Evolutionary conservation across 2,797 vertebrate genomes (phyloP).

Genomic region (Craterocephalus amniculus): DNA sequence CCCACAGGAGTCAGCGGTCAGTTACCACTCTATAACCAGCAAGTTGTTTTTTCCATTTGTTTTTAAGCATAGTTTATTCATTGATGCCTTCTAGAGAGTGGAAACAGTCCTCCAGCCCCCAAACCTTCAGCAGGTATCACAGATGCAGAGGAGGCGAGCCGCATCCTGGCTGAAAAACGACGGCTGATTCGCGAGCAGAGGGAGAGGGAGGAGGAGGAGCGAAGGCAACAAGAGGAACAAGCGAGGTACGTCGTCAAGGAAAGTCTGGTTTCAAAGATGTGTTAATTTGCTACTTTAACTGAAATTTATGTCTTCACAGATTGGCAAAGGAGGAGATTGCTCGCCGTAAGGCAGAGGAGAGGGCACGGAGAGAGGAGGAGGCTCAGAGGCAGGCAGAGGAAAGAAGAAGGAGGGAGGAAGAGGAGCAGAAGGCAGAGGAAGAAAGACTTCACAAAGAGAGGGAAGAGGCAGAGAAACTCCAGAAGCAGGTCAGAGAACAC

Average conservation of each 20-base stretch:
- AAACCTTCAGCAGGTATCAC: slow-evolving; percentile 91
- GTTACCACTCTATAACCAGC: slow-evolving; percentile 2
- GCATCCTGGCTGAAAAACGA: slow-evolving; percentile 91
- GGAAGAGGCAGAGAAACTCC: slow-evolving; percentile 86
- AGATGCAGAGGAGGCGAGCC: slow-evolving; percentile 92
- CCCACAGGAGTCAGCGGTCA: slow-evolving; percentile 45
- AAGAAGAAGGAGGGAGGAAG: slow-evolving; percentile 81
- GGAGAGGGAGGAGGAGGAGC: slow-evolving; percentile 91
- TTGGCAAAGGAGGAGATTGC: slow-evolving; percentile 90
- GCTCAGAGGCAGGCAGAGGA: slow-evolving; percentile 85
- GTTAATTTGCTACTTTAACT: background rate
- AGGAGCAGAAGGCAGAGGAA: slow-evolving; percentile 75
- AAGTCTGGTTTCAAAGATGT: background rate
- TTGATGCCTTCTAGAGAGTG: slow-evolving; percentile 49
- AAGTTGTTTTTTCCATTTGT: background rate
- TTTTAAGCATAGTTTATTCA: background rate
- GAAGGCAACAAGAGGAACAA: slow-evolving; percentile 86
- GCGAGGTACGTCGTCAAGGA: slow-evolving; percentile 81
- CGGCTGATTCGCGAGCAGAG: slow-evolving; percentile 93
- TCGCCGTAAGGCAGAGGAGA: slow-evolving; percentile 89
- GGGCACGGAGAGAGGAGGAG: slow-evolving; percentile 87
- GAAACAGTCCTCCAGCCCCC: slow-evolving; percentile 61
- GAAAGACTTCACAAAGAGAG: slow-evolving; percentile 84
- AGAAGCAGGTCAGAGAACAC: slow-evolving; percentile 86
- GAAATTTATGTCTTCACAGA: slow-evolving; percentile 69